These are phyloP conservation scores for Dascyllus trimaculatus DNA, from an alignment of 2,113 vertebrate species.

Conservation along the genomic window DNA sequence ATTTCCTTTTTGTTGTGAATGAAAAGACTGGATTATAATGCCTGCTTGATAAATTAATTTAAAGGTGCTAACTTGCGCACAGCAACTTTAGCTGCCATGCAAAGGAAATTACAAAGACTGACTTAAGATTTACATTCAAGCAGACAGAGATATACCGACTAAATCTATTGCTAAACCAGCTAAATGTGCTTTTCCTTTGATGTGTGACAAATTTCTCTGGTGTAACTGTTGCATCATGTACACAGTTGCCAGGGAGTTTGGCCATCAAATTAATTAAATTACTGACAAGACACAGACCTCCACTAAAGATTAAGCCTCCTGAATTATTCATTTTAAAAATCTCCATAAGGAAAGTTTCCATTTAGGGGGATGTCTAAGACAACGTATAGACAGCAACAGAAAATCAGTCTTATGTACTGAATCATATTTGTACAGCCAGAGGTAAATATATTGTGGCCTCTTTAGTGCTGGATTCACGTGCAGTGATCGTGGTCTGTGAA, in stretches of 20 bases:
- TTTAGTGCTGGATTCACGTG: conserved; percentile 48
- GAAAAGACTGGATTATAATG: neutral
- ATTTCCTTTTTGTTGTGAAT: neutral
- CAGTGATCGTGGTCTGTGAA: conserved; percentile 58
- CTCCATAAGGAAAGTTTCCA: conserved; percentile 41
- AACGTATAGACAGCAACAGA: conserved; percentile 41
- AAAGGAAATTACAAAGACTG: neutral
- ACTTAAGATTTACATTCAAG: neutral
- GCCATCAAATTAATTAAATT: conserved; percentile 60
- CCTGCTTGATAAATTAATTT: neutral
- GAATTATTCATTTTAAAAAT: conserved; percentile 58
- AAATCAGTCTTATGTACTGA: conserved; percentile 59
- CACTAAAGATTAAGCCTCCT: conserved; percentile 38
- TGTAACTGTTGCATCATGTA: conserved; percentile 39
- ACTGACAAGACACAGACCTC: conserved; percentile 36
- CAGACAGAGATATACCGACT: neutral
- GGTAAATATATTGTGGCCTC: conserved; percentile 24
- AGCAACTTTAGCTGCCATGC: neutral
- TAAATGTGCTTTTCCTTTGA: conserved; percentile 28
- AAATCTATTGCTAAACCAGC: conserved; percentile 29
- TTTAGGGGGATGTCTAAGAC: conserved; percentile 45
- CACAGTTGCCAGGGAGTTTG: conserved; percentile 45
- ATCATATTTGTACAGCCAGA: conserved; percentile 56
- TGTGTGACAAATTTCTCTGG: conserved; percentile 45
- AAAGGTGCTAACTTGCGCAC: neutral